Evolutionary conservation across 2,888 invertebrate genomes (phyloP), one percentile per base, ranked within the genome.

Genomic region (Ptychoptera albimana): DNA sequence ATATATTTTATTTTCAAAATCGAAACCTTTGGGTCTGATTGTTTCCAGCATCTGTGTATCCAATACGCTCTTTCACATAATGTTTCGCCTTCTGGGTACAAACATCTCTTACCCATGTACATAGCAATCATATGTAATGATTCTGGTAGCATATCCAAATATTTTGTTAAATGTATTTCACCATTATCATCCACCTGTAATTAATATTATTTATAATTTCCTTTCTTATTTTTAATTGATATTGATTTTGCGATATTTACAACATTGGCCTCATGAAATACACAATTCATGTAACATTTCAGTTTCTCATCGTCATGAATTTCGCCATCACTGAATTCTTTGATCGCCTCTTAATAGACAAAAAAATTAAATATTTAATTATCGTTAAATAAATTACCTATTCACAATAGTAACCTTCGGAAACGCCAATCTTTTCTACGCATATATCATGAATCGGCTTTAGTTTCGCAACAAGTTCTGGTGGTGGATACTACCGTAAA

Each of bases 231-330:
- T 23, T 23, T 23, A 23, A 23, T 23, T 23, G 4, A 5, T 23
- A 23, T 23, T 23, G 23, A 23, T 23, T 23, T 23, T 23, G 23
- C 7, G 23, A 23, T 11, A 42, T 34, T 35, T 14, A 58, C 52
- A 34, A 56, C 54, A 46, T 52, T 46, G 2, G 50, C 41, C 43
- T 56, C 55, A 46, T 57, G 55, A 43, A 59, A 58, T 23, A 58
- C 37, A 47, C 58, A 58, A 48, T 56, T 54, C 59, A 59, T 59
- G 44, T 58, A 58, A 47, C 58, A 58, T 49, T 58, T 58, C 11
- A 58, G 50, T 9, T 52, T 51, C 37, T 56, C 53, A 50, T 58
- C 57, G 32, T 58, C 55, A 42, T 56, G 55, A 29, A 56, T 51
- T 44, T 57, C 54, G 2, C 55, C 58, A 47, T 58, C 57, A 46